Conservation (phyloP, 2,888 invertebrate species). For the Drosophila melanosoma region DNA sequence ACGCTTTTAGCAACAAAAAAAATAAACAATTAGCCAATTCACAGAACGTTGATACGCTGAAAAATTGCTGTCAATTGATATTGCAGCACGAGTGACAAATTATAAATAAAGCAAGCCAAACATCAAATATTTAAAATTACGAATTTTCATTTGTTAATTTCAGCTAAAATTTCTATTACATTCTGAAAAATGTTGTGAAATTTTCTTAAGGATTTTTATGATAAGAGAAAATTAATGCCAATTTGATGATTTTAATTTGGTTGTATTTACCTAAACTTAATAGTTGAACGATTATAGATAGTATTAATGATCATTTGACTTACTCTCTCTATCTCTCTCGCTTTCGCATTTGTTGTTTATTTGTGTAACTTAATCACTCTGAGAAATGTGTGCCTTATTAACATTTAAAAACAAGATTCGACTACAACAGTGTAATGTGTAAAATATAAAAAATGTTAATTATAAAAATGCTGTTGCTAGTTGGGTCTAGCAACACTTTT, state of each 20-base stretch:
- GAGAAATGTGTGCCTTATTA: background rate
- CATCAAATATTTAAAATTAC: background rate
- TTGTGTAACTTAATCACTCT: background rate
- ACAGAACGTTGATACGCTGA: constrained; percentile 15
- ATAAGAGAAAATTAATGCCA: background rate
- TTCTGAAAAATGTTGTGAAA: too few relatives aligned
- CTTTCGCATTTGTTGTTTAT: background rate
- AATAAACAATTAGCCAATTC: constrained; percentile 3
- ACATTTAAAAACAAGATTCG: background rate
- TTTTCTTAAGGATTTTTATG: too few relatives aligned
- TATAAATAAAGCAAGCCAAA: background rate
- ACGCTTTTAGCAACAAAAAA: constrained; percentile 18
- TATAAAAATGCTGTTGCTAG: background rate
- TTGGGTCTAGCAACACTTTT: background rate
- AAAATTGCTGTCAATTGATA: constrained; percentile 5
- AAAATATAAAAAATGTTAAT: background rate
- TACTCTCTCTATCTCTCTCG: background rate
- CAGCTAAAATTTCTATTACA: too few relatives aligned
- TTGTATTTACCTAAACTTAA: background rate
- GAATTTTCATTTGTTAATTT: too few relatives aligned
- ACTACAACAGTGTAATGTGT: too few relatives aligned
- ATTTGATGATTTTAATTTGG: background rate
- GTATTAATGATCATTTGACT: background rate
- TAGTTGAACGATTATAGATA: background rate
- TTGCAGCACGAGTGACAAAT: background rate